Base-by-base conservation (phyloP, 2,888 invertebrate genomes). In the Drosophila siamana region DNA sequence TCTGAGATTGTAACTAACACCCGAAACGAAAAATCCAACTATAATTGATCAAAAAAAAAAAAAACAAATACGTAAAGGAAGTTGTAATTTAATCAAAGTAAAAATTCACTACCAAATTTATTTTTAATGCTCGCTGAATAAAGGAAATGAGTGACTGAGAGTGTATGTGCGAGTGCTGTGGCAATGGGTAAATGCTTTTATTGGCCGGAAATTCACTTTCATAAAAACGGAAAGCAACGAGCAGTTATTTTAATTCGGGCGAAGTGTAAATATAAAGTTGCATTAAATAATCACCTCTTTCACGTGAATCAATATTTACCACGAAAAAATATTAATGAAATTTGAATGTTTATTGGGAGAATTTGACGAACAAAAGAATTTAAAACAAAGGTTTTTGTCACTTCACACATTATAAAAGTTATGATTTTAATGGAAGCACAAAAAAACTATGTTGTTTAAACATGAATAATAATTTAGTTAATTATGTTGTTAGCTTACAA, bases 31-130 rank as follows among this genome's bases (percentile, higher is more conserved):
- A 8, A 30, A 36, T 51, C 22, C 11, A 5, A 56, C 56, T 13
- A 33, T 52, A 44, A n/a, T 8, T 8, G 28, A 41, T 13, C n/a
- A n/a, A n/a, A 52, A 24, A 41, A 26, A 36, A 41, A 33, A 15
- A 54, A 50, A 52, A 16, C 4, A 33, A 59, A 50, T 63, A 22
- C 28, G 19, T n/a, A 41, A 33, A 40, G 75, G 71, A 75, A 75
- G 44, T 62, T 65, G 30, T 64, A 59, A 52, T 28, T 75, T 51
- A 68, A 57, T 50, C 47, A 55, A 54, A 56, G 38, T 26, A 11
- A 40, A 52, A 60, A 38, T 28, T 19, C n/a, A 67, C 38, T 60
- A 56, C 48, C 33, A 15, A 15, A 60, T 54, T 57, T 40, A 22
- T 6, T 50, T 24, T 16, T 6, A 63, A 40, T 54, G 41, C 44